phyloP scores from a whole-genome alignment of 2,888 invertebrate genomes.

The Lepidochrysops patricia region DNA sequence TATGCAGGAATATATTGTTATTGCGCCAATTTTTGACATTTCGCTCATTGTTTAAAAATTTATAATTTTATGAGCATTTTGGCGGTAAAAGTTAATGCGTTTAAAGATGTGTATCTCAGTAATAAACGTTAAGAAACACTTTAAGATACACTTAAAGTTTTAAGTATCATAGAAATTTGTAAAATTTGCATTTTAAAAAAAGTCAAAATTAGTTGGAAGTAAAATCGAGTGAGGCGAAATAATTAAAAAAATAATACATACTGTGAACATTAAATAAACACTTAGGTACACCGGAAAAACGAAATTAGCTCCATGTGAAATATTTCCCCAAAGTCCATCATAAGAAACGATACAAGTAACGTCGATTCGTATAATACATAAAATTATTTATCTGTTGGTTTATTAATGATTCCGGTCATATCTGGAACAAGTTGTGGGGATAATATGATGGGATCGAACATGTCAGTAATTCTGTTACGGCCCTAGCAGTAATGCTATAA shows the following conservation, averaged over 20 bases:
- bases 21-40: constrained; percentile 7
- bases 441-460: neutral
- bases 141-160: neutral
- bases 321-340: too few relatives aligned
- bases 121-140: neutral
- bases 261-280: too few relatives aligned
- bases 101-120: neutral
- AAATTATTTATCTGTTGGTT: neutral
- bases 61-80: neutral
- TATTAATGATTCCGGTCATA: neutral
- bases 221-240: neutral
- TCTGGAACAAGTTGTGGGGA: neutral
- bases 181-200: neutral
- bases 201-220: too few relatives aligned
- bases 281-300: too few relatives aligned
- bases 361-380: too few relatives aligned
- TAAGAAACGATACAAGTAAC: too few relatives aligned
- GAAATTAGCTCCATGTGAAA: too few relatives aligned
- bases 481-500: neutral
- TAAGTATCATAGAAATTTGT: neutral
- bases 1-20: neutral
- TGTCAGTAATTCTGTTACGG: neutral
- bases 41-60: constrained; percentile 3
- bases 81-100: neutral
- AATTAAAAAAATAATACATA: too few relatives aligned